Percentiles rank a stretch among this genome's conserved stretches.
Evolutionary conservation across 2,888 invertebrate species (phyloP).

Genomic region (Pedicia rivosa): DNA sequence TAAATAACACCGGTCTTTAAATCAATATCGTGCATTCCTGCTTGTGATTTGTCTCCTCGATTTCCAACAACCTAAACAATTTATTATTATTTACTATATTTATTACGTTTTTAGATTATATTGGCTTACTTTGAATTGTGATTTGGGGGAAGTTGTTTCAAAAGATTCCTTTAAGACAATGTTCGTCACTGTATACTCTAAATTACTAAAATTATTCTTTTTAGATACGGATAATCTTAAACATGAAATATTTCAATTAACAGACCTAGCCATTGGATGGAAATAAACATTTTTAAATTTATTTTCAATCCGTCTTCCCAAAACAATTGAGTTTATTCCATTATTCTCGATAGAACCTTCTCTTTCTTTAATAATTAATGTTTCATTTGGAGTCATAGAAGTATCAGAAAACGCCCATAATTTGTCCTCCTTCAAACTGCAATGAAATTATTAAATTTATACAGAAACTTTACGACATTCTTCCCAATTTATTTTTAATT

Average conservation of each 20-base stretch:
- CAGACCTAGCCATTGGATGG: slow-evolving; percentile 48
- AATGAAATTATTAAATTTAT: slow-evolving; percentile 29
- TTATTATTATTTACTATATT: not conserved
- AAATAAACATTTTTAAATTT: slow-evolving; percentile 51
- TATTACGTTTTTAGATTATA: not conserved
- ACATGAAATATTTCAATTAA: not conserved
- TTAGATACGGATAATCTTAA: not conserved
- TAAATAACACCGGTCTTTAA: slow-evolving; percentile 42
- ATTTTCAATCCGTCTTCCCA: slow-evolving; percentile 35
- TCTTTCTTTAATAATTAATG: slow-evolving; percentile 45
- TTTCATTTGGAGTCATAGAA: slow-evolving; percentile 59
- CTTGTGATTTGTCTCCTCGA: slow-evolving; percentile 46
- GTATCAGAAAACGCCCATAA: slow-evolving; percentile 61
- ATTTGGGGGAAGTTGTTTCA: too few species aligned
- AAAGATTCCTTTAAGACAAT: slow-evolving; percentile 39
- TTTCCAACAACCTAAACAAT: slow-evolving; percentile 37
- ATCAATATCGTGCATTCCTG: slow-evolving; percentile 52
- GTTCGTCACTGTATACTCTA: slow-evolving; percentile 51
- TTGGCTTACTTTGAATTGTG: too few species aligned
- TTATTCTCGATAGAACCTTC: slow-evolving; percentile 52
- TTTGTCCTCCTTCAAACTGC: slow-evolving; percentile 38
- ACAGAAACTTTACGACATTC: not conserved
- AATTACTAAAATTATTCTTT: slow-evolving; percentile 31
- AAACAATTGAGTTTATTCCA: slow-evolving; percentile 56
- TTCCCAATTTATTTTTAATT: not conserved